Evolutionary conservation across 2,113 vertebrate species (phyloP), one percentile per base, ranked within the genome.

Genomic region (Ciconia stormi): DNA sequence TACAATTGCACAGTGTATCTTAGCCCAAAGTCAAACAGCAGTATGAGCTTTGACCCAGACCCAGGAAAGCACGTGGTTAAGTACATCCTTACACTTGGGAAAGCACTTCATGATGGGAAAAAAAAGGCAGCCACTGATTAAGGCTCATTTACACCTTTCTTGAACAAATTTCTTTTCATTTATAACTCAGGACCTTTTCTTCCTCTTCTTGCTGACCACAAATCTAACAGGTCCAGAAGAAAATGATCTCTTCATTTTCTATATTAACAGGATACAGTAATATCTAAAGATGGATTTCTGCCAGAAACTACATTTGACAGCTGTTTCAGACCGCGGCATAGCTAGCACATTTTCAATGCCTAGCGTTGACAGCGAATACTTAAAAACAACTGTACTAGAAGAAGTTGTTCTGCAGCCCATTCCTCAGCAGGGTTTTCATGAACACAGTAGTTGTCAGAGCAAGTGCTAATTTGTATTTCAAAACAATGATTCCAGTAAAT

Each of bases 241-340:
- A 89, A 91, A 25, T 1, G 6, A 59, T 49, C 62, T 88, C 80
- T 82, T 93, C 25, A 46, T 85, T 85, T 85, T 82, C 82, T 77
- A 5, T 56, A 56, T 69, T 90, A 91, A 76, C 58, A 86, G 49
- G 30, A 88, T 42, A 70, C 63, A 85, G 47, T 58, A 91, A 44
- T 70, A 94, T 69, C 66, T 88, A 38, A 76, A 76, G 53, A 61
- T 90, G 95, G 88, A 88, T 58, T 63, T 34, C 13, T 11, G 91
- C 95, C 91, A 97, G 93, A 82, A 89, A 23, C 73, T 87, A 73
- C 70, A 82, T 72, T 87, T 96, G 89, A 95, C 95, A 93, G 93
- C 95, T 95, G 94, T 70, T 97, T 82, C 61, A 91, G 70, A 91
- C 67, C 82, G 88, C 0, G 2, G 59, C 70, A 87, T 26, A 92